Evolutionary conservation across 2,113 vertebrate species (phyloP).

Genomic region (Thunnus thynnus): DNA sequence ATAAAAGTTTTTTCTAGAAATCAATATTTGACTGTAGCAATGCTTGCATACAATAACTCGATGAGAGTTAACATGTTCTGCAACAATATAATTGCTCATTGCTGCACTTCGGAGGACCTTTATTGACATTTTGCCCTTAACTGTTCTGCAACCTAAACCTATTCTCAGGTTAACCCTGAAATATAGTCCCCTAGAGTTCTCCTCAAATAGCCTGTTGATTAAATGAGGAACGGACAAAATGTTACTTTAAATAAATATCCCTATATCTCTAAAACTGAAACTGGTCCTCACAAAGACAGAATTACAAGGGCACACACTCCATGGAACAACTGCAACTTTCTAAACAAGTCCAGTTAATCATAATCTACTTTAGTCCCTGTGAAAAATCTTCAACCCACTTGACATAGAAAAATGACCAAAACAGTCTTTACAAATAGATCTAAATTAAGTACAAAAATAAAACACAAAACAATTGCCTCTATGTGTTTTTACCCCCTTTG

Average conservation of each 20-base stretch:
- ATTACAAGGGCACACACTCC: neutral
- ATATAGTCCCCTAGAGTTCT: neutral
- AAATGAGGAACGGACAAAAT: neutral
- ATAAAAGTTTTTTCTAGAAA: slow-evolving; percentile 39
- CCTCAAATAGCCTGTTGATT: neutral
- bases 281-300: neutral
- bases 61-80: neutral
- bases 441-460: too few relatives aligned
- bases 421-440: too few relatives aligned
- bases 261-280: neutral
- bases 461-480: too few relatives aligned
- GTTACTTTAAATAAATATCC: too few relatives aligned
- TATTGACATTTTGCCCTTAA: neutral
- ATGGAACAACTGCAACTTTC: neutral
- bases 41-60: neutral
- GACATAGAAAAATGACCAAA: too few relatives aligned
- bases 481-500: too few relatives aligned
- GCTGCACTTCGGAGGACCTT: neutral
- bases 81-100: neutral
- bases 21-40: slow-evolving; percentile 16
- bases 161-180: too few relatives aligned
- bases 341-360: neutral
- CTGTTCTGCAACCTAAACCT: neutral
- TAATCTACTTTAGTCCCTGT: too few relatives aligned
- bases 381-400: neutral